phyloP scores from a whole-genome alignment of 2,888 invertebrate species.

The Drosophila helvetica region DNA sequence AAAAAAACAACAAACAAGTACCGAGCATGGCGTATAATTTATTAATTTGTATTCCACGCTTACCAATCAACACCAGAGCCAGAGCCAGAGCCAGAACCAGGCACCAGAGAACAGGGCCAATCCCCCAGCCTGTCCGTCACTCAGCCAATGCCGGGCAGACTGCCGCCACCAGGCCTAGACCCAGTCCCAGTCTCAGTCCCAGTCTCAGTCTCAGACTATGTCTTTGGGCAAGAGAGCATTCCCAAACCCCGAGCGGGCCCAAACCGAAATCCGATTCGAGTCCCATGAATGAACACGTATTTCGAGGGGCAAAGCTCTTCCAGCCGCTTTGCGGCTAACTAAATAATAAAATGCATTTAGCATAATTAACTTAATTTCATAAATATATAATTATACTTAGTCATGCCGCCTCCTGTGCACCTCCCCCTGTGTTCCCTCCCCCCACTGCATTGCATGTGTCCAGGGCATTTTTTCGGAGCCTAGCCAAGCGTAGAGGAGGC shows the following conservation, averaged over 20 bases:
- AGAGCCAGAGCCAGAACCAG: neutral
- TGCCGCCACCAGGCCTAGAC: slow-evolving; percentile 28
- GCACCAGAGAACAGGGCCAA: slow-evolving; percentile 10
- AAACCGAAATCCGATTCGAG: neutral
- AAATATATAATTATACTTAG: slow-evolving; percentile 73
- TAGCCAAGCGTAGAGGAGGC: slow-evolving; percentile 67
- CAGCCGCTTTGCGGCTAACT: slow-evolving; percentile 42
- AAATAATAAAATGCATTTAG: slow-evolving; percentile 73
- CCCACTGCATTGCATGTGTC: slow-evolving; percentile 55
- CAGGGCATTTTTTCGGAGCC: slow-evolving; percentile 68
- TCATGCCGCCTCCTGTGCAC: slow-evolving; percentile 40
- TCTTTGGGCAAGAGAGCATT: neutral
- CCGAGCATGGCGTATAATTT: slow-evolving; percentile 53
- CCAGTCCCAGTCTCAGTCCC: slow-evolving; percentile 6
- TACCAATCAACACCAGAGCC: slow-evolving; percentile 39
- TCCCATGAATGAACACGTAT: slow-evolving; percentile 28
- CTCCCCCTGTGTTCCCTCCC: slow-evolving; percentile 29
- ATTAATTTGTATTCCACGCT: slow-evolving; percentile 70
- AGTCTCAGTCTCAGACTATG: slow-evolving; percentile 5
- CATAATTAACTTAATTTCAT: slow-evolving; percentile 74
- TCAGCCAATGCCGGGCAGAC: slow-evolving; percentile 1
- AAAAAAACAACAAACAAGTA: slow-evolving; percentile 39
- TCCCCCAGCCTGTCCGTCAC: slow-evolving; percentile 25
- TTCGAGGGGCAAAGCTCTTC: slow-evolving; percentile 16
- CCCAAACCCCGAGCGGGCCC: neutral